Conservation (phyloP, 2,888 invertebrate species). For the Listrodromus nycthemerus region DNA sequence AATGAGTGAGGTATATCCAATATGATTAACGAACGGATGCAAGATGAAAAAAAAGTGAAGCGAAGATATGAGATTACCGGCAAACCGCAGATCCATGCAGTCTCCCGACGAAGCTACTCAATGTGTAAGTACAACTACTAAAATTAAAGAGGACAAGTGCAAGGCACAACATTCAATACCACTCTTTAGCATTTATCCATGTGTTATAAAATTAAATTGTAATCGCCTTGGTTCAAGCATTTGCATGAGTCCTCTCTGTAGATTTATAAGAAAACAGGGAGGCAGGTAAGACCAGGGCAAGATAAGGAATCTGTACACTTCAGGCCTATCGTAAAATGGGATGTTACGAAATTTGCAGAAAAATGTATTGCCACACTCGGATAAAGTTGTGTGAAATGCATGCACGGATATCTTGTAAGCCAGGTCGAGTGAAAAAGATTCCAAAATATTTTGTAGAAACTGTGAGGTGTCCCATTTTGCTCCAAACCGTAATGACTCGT, state of each 20-base stretch:
- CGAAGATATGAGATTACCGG: constrained; percentile 12
- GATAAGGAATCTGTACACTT: background rate
- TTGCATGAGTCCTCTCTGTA: constrained; percentile 13
- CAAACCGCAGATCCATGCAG: constrained; percentile 41
- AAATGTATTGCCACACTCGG: background rate
- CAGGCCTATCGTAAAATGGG: background rate
- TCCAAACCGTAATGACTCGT: background rate
- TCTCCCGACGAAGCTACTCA: background rate
- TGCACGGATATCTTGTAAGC: background rate
- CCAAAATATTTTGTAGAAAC: too few species aligned
- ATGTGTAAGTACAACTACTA: constrained; percentile 23
- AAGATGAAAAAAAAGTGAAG: constrained; percentile 5
- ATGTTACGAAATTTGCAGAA: background rate
- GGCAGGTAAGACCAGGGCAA: background rate
- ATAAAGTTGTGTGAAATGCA: background rate
- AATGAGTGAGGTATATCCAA: background rate
- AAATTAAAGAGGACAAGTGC: constrained; percentile 30
- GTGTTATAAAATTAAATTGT: background rate
- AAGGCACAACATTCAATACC: background rate
- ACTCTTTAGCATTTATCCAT: background rate
- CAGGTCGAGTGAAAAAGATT: background rate
- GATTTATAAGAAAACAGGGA: constrained; percentile 2
- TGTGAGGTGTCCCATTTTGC: background rate
- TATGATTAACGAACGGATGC: constrained; percentile 11
- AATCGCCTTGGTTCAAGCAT: background rate